Conservation (phyloP, 2,113 vertebrate species). For the Otolemur garnettii region DNA sequence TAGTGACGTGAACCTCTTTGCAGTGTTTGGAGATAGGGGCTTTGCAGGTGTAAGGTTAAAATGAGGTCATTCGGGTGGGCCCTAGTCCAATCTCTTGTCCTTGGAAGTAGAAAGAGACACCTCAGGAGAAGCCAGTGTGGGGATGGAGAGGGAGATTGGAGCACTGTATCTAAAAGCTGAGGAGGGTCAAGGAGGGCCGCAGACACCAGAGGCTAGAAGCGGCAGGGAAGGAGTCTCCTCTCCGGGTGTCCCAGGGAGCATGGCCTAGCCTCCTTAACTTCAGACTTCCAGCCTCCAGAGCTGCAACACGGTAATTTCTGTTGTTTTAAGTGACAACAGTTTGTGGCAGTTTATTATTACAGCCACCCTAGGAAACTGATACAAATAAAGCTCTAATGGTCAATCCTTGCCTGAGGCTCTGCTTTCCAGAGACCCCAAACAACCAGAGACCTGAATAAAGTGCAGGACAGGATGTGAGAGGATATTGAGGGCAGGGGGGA, state of each 20-base stretch:
- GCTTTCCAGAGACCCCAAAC: slow-evolving; percentile 7
- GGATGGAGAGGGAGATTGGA: background rate
- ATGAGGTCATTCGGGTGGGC: background rate
- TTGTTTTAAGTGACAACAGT: background rate
- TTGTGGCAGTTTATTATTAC: background rate
- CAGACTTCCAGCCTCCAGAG: background rate
- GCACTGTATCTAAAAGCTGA: background rate
- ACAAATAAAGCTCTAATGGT: background rate
- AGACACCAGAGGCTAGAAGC: background rate
- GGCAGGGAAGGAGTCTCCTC: background rate
- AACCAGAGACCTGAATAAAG: background rate
- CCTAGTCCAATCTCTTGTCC: background rate
- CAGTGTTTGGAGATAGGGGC: background rate
- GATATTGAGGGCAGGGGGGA: background rate
- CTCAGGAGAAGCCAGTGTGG: background rate
- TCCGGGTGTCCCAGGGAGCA: background rate
- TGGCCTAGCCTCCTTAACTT: background rate
- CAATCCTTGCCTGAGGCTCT: background rate
- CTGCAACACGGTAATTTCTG: background rate
- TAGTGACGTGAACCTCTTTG: background rate
- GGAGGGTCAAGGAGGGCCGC: background rate
- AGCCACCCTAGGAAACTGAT: background rate
- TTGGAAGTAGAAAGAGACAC: slow-evolving; percentile 32
- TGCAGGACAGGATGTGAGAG: background rate
- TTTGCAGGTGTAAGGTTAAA: background rate